A percentile compares a stretch with the other conserved stretches of the same genome.
phyloP scores from a whole-genome alignment of 92 coral and sea anemone species.

The Zoanthus sociatus region DNA sequence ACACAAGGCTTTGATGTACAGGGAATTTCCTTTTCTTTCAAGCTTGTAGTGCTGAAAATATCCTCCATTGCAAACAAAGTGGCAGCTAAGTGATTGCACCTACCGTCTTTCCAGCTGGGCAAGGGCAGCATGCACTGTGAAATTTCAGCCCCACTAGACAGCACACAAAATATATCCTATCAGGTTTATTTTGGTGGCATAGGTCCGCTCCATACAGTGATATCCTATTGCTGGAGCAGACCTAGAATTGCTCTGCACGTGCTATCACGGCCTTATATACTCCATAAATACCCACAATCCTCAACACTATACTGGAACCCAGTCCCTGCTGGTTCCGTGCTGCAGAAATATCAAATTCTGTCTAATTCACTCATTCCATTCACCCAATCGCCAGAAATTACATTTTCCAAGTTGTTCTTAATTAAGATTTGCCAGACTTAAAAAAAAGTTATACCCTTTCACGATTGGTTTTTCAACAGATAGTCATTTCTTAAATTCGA shows the following conservation, averaged over 20 bases:
- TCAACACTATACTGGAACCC: no score
- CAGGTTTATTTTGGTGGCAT: no score
- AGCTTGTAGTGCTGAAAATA: slow-evolving; percentile 40
- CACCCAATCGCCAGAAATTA: no score
- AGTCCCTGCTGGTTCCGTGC: no score
- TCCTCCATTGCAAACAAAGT: slow-evolving; percentile 74
- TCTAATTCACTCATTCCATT: no score
- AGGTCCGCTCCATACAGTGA: no score
- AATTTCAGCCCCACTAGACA: background rate
- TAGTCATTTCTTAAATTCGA: slow-evolving; percentile 57
- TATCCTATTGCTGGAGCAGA: no score
- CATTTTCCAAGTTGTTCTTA: slow-evolving; percentile 35
- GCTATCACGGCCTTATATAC: no score
- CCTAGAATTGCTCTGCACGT: no score
- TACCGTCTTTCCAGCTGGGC: slow-evolving; percentile 76
- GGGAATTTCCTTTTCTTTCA: slow-evolving; percentile 25
- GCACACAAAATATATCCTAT: no score
- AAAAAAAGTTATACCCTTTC: slow-evolving; percentile 66
- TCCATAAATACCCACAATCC: no score
- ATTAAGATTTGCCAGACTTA: slow-evolving; percentile 61
- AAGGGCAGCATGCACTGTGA: slow-evolving; percentile 61
- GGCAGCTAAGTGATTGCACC: slow-evolving; percentile 71
- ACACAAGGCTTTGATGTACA: slow-evolving; percentile 73
- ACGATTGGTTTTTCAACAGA: slow-evolving; percentile 65
- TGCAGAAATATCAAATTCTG: no score